phyloP scores from a whole-genome alignment of 1,140 invertebrate genomes.

The Trichonephila inaurata region DNA sequence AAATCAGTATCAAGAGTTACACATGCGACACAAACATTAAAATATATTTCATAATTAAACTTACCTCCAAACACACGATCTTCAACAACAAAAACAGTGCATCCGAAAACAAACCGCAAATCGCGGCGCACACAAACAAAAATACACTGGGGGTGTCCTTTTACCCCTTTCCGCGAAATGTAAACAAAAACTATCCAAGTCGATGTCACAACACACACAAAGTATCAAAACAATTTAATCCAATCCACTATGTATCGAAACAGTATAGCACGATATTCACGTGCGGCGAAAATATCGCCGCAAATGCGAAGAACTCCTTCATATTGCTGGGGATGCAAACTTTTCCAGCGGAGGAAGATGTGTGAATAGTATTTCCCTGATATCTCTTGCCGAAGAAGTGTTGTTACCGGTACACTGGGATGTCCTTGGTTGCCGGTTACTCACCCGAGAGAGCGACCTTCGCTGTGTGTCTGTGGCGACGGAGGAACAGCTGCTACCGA shows the following conservation, averaged over 20 bases:
- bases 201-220: neutral
- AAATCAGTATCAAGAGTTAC: no score
- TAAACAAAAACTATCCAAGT: slow-evolving; percentile 1
- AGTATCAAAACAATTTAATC: slow-evolving; percentile 25
- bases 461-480: slow-evolving; percentile 37
- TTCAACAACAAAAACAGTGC: neutral
- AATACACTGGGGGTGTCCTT: neutral
- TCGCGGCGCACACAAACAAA: neutral
- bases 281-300: neutral
- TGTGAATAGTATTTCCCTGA: slow-evolving; percentile 11
- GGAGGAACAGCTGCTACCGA: slow-evolving; percentile 46
- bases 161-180: neutral
- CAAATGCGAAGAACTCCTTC: neutral
- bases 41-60: no score
- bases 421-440: slow-evolving; percentile 60
- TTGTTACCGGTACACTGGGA: slow-evolving; percentile 62
- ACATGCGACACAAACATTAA: no score
- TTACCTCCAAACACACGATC: neutral
- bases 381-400: neutral
- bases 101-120: neutral
- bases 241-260: neutral
- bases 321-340: neutral
- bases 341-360: neutral
- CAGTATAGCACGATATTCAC: neutral
- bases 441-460: slow-evolving; percentile 65